Percentiles rank a stretch among this genome's conserved stretches.
Conservation (phyloP, 1,140 invertebrate species). For the Paraescarpia echinospica region DNA sequence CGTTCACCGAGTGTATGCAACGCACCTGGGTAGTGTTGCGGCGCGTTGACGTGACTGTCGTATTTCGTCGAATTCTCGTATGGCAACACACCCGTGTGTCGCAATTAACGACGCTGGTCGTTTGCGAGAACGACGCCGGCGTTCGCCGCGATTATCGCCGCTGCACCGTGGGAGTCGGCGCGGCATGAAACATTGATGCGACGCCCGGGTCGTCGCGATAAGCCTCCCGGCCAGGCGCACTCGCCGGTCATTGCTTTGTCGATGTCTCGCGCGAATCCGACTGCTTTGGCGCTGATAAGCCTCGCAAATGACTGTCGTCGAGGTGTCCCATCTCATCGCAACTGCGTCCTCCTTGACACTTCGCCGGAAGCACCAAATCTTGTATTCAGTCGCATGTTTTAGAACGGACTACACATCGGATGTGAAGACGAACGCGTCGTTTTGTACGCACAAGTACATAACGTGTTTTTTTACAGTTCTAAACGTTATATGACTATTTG, state of each 20-base stretch:
- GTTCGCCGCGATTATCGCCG: neutral
- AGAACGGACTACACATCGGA: neutral
- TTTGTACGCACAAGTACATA: neutral
- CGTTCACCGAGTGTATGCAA: neutral
- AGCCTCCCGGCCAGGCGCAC: neutral
- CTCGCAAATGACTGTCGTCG: neutral
- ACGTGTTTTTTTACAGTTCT: neutral
- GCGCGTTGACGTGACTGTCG: neutral
- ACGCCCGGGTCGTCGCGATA: neutral
- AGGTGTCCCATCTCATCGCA: neutral
- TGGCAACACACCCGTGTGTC: neutral
- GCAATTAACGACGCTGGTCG: neutral
- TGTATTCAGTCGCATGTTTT: neutral
- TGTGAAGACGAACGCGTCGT: neutral
- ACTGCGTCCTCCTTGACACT: neutral
- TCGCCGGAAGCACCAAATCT: neutral
- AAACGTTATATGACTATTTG: neutral
- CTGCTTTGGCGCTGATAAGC: neutral
- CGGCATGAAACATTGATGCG: neutral
- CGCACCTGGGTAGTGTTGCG: neutral
- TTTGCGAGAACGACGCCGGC: neutral
- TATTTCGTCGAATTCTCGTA: neutral
- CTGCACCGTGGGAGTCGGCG: neutral
- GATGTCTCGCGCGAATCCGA: neutral
- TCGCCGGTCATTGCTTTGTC: neutral